Conservation (phyloP, 2,888 invertebrate genomes). For the Encarsia formosa region DNA sequence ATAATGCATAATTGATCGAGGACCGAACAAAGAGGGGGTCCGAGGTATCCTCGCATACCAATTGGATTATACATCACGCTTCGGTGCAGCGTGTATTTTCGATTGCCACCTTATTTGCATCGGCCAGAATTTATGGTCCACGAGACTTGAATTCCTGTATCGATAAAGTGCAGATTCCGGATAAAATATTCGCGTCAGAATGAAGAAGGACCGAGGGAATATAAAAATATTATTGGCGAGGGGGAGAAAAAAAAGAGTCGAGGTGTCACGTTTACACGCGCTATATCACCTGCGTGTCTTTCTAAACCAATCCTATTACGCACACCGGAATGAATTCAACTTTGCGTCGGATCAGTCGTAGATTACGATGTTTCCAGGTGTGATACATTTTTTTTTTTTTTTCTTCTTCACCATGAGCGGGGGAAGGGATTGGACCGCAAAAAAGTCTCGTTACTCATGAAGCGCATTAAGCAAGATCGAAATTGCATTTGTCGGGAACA, state of each 20-base stretch:
- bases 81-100: slow-evolving; percentile 11
- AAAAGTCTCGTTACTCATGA: no score
- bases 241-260: background rate
- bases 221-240: slow-evolving; percentile 5
- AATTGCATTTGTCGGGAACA: slow-evolving; percentile 14
- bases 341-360: no score
- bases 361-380: no score
- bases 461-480: slow-evolving; percentile 17
- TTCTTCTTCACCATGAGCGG: no score
- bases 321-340: no score
- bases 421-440: no score
- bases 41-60: slow-evolving; percentile 31
- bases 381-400: no score
- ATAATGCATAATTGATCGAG: slow-evolving; percentile 16
- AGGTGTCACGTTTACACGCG: no score
- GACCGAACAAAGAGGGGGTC: slow-evolving; percentile 5
- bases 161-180: slow-evolving; percentile 21
- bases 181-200: slow-evolving; percentile 11
- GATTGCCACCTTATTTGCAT: slow-evolving; percentile 23
- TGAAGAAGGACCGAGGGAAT: slow-evolving; percentile 1
- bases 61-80: slow-evolving; percentile 35
- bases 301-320: no score
- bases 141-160: slow-evolving; percentile 12
- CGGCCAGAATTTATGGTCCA: slow-evolving; percentile 15
- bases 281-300: no score